These are phyloP conservation scores for Schizopygopsis pylzovi DNA, from an alignment of 2,797 vertebrate species.

Conservation along the genomic window DNA sequence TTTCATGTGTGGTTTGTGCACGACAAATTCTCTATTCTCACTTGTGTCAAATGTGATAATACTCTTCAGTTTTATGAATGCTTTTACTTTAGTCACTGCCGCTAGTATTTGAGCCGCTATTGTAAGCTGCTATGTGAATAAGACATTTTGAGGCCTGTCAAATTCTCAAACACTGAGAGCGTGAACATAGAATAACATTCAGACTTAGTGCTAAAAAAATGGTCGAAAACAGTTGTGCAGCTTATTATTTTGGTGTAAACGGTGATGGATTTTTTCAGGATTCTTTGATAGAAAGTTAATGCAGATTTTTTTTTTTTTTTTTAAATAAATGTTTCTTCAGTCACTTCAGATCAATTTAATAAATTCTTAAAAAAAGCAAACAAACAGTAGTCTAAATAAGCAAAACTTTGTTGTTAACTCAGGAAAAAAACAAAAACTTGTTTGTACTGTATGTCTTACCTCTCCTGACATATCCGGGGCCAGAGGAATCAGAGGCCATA, in stretches of 20 bases:
- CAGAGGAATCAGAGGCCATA: slow-evolving; percentile 94
- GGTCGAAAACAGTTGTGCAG: too few species aligned
- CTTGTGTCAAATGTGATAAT: not conserved
- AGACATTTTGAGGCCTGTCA: not conserved
- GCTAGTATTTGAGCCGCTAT: not conserved
- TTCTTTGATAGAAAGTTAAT: not conserved
- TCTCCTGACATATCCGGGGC: slow-evolving; percentile 99
- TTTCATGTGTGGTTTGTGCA: not conserved
- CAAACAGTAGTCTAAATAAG: not conserved
- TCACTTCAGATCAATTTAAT: not conserved
- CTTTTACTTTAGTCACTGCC: not conserved
- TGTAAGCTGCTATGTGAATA: not conserved
- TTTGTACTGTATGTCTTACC: slow-evolving; percentile 78
- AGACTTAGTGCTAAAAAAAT: not conserved
- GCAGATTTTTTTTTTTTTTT: too few species aligned
- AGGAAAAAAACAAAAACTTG: not conserved
- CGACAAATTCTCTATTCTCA: not conserved
- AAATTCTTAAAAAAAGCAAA: not conserved
- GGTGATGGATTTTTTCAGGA: not conserved
- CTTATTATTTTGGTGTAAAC: too few species aligned
- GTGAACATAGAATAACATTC: not conserved
- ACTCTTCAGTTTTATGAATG: not conserved
- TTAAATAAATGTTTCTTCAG: not conserved
- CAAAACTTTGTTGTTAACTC: not conserved
- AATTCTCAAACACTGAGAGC: not conserved